Conservation (phyloP, 2,113 vertebrate genomes). For the Martes martes region DNA sequence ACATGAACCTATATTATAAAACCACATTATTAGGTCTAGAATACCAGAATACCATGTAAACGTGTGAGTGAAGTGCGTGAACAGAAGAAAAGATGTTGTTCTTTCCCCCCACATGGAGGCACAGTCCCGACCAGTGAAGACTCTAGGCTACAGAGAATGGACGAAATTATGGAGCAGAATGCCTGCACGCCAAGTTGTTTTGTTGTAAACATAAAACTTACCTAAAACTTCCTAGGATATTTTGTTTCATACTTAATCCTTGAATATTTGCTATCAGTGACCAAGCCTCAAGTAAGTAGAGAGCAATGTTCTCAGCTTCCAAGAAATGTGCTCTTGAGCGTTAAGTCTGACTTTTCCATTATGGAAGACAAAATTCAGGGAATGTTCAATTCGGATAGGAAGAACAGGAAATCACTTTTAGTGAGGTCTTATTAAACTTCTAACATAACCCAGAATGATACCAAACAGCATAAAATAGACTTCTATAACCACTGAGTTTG, state of each 20-base stretch:
- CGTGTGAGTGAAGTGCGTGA: neutral
- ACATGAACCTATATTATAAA: neutral
- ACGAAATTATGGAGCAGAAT: neutral
- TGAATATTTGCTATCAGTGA: neutral
- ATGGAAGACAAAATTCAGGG: conserved; percentile 10
- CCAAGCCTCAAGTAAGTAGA: neutral
- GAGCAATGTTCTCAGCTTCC: neutral
- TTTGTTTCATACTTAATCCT: neutral
- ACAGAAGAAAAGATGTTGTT: neutral
- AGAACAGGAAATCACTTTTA: neutral
- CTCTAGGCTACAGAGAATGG: neutral
- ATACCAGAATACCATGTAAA: neutral
- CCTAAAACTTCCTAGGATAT: neutral
- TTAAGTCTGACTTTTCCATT: neutral
- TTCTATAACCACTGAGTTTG: neutral
- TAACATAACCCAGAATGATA: conserved; percentile 25
- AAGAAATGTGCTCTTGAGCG: neutral
- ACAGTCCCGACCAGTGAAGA: neutral
- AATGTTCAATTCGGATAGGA: neutral
- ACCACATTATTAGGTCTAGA: neutral
- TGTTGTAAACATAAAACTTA: neutral
- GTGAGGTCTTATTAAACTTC: conserved; percentile 24
- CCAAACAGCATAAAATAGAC: conserved; percentile 29
- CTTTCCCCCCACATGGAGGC: neutral
- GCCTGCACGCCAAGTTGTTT: neutral